A percentile compares a stretch with the other conserved stretches of the same genome.
Evolutionary conservation across 37 sponge, comb jelly and placozoan species (phyloP).

Genomic region (Amphimedon queenslandica): DNA sequence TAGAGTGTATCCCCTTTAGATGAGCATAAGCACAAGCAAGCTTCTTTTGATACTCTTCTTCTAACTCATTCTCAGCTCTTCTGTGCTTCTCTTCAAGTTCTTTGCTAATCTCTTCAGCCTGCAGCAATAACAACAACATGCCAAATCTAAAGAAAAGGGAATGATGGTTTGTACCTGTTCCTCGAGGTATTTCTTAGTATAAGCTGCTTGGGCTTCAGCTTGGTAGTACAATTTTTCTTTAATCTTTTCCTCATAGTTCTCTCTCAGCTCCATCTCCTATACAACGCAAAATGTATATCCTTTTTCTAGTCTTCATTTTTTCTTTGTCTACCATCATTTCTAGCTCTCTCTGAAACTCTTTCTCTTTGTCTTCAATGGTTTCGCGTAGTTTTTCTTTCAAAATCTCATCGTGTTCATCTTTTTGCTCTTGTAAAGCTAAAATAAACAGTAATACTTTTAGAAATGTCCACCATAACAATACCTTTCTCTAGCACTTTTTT

Average conservation of each 20-base stretch:
- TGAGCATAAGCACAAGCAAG: constrained; percentile 40
- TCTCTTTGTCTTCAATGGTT: constrained; percentile 9
- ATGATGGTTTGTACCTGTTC: constrained; percentile 13
- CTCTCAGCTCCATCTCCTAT: constrained; percentile 19
- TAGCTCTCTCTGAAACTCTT: constrained; percentile 7
- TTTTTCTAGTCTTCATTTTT: background rate
- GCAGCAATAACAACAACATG: too few relatives aligned
- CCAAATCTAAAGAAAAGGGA: background rate
- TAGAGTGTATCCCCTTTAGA: constrained; percentile 61
- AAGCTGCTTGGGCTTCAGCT: constrained; percentile 27
- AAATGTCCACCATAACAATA: too few relatives aligned
- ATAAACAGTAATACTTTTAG: too few relatives aligned
- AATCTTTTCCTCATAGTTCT: constrained; percentile 29
- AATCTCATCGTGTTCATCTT: constrained; percentile 10
- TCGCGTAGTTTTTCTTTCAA: constrained; percentile 8
- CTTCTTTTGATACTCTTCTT: constrained; percentile 35
- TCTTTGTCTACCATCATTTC: constrained; percentile 15
- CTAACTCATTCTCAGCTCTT: constrained; percentile 21
- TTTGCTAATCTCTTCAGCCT: constrained; percentile 30
- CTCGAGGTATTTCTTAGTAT: constrained; percentile 26
- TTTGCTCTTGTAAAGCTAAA: constrained; percentile 53
- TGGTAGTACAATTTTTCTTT: constrained; percentile 57
- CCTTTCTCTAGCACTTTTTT: background rate
- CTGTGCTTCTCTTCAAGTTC: constrained; percentile 28
- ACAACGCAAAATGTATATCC: background rate